Base-by-base conservation (phyloP, 2,113 vertebrate genomes). In the Puntigrus tetrazona region DNA sequence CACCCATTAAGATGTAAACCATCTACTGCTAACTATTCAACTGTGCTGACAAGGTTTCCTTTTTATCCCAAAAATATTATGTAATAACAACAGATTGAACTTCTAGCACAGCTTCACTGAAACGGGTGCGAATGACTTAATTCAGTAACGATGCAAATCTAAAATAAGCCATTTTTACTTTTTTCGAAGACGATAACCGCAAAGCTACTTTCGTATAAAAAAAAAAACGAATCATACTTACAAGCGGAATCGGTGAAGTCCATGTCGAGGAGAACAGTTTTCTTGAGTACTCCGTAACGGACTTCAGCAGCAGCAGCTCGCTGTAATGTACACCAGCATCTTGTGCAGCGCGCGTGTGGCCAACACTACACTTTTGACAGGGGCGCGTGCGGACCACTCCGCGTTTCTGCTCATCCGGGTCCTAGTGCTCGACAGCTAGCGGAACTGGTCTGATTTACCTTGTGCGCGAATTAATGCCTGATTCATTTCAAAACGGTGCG, bases 361-460 rank as follows among this genome's bases (percentile, higher is more conserved):
- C 80, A 82, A 52, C 80, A 55, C 80, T 82, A 82, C 80, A 82
- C 45, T 82, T 82, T 70, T 82, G 80, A 82, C 80, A 82, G 65
- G 31, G 80, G 80, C 80, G 29, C 80, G 45, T 70, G 79, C 27
- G 69, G 41, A 52, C 55, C 59, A 14, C 27, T 47, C 38, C 11
- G n/a, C 9, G 25, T 70, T 45, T 34, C 45, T 31, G 8, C 45
- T 69, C 47, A 52, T 25, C 45, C 29, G 47, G 80, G 65, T 72
- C 80, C 63, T 82, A 82, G 63, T 20, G 80, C 65, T 38, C 65
- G 65, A 4, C 63, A 38, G 0, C 7, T 57, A 38, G 4, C 2
- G 2, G 25, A 72, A 20, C 41, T 29, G 41, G 38, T 47, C 13
- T 74, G 10, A n/a, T 57, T 57, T n/a, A 57, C 22, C 22, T 1